Conservation (phyloP, 2,797 vertebrate species). For the Myripristis murdjan region DNA sequence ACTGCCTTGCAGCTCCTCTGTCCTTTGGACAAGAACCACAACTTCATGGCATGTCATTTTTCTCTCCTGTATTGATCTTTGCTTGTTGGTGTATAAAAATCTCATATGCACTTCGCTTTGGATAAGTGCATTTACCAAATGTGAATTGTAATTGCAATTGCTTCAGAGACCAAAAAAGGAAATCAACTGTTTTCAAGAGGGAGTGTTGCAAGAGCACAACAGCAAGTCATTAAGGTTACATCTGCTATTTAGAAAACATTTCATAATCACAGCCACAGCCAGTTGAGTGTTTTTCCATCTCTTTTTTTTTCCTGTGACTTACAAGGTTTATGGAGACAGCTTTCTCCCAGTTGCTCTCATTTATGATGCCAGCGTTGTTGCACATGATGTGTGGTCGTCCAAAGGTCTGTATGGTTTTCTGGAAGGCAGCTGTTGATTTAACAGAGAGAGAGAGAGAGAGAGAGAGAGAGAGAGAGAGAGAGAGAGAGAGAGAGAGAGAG, state of each 20-base stretch:
- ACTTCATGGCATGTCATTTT: no score
- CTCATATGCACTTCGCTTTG: no score
- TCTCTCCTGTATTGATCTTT: no score
- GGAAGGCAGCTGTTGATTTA: slow-evolving; percentile 78
- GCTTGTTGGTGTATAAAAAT: no score
- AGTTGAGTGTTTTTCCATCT: neutral
- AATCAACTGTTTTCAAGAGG: neutral
- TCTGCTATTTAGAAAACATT: neutral
- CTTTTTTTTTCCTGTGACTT: slow-evolving; percentile 28
- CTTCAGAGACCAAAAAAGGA: no score
- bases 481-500: no score
- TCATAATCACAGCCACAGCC: neutral
- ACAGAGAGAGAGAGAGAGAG: neutral
- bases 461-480: neutral
- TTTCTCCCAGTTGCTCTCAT: slow-evolving; percentile 81
- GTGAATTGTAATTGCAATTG: no score
- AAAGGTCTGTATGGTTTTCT: slow-evolving; percentile 69
- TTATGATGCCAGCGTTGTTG: slow-evolving; percentile 85
- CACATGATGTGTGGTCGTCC: slow-evolving; percentile 82
- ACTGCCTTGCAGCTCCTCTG: no score
- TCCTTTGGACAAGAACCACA: no score
- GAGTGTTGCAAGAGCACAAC: neutral
- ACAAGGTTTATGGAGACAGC: slow-evolving; percentile 83
- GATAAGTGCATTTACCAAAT: no score
- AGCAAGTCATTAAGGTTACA: neutral